Base-by-base conservation (phyloP, 1,140 invertebrate genomes). In the Physella acuta region DNA sequence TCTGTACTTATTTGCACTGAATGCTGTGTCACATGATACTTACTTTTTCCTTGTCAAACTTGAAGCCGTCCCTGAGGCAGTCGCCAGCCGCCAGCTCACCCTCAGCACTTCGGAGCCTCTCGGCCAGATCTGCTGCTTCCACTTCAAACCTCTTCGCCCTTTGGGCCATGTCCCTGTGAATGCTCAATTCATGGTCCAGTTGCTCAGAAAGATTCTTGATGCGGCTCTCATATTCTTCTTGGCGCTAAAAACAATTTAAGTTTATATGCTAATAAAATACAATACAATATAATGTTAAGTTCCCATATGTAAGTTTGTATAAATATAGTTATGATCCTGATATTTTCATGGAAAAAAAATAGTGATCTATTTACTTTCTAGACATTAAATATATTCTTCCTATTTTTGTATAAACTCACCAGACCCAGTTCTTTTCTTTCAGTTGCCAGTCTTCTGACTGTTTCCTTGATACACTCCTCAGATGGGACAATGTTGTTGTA, bases 11-110 rank as follows among this genome's bases (percentile, higher is more conserved):
- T n/a, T n/a, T n/a, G n/a, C n/a, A n/a, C n/a, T n/a, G n/a, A n/a
- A n/a, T n/a, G n/a, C n/a, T n/a, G n/a, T n/a, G n/a, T n/a, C n/a
- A n/a, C 8, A 44, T 20, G 17, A 20, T 31, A 11, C 73, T 66
- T 74, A 85, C 83, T 71, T 77, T 79, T 68, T 84, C 82, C 72
- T 84, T 84, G 71, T 85, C 84, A 44, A 72, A 68, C 62, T 77
- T 81, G 58, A 84, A 78, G 20, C 80, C 80, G 58, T 85, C 83
- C 44, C 82, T 74, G 20, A 84, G 71, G 1, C 83, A 79, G 66
- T 85, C 84, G 24, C 78, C 79, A 11, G 83, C 78, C 44, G 79
- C 78, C 55, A 84, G 71, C 51, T 85, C 84, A 20, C 76, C 80
- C 61, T 85, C 84, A 34, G 75, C 74, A 52, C 68, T 74, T 44